Evolutionary conservation across 2,888 invertebrate species (phyloP).

Genomic region (Pedicia rivosa): DNA sequence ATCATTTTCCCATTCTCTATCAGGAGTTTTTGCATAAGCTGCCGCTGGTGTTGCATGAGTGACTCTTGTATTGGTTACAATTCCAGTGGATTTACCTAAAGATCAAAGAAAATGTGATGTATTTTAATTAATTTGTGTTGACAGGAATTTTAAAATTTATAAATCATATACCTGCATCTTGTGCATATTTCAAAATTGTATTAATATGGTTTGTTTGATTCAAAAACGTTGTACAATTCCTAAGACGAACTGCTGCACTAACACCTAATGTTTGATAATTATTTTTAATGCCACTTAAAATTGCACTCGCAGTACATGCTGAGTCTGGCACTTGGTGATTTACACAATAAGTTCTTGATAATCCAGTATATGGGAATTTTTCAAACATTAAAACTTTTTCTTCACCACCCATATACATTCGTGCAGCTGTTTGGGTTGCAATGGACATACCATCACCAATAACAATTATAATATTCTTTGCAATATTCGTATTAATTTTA

Average conservation of each 20-base stretch:
- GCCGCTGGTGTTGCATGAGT: constrained; percentile 66
- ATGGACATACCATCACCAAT: constrained; percentile 82
- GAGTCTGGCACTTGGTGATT: constrained; percentile 66
- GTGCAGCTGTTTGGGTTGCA: constrained; percentile 59
- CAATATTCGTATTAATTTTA: constrained; percentile 35
- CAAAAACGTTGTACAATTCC: constrained; percentile 44
- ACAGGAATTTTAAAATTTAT: neutral
- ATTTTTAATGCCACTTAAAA: constrained; percentile 60
- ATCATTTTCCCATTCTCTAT: constrained; percentile 58
- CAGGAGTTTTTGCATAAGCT: constrained; percentile 43
- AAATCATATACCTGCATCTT: constrained; percentile 42
- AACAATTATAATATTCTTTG: constrained; percentile 66
- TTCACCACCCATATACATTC: constrained; percentile 63
- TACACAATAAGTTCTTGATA: constrained; percentile 57
- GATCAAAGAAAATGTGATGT: neutral
- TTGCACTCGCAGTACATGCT: constrained; percentile 69
- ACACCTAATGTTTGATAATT: constrained; percentile 64
- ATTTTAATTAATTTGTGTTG: neutral
- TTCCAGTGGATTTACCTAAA: constrained; percentile 42
- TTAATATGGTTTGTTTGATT: constrained; percentile 40
- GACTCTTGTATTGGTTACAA: constrained; percentile 62
- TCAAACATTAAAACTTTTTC: constrained; percentile 56
- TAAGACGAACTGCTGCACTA: constrained; percentile 42
- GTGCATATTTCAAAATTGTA: constrained; percentile 56
- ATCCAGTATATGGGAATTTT: constrained; percentile 53